A percentile compares a stretch with the other conserved stretches of the same genome.
phyloP scores from a whole-genome alignment of 2,888 invertebrate genomes.

The Ganaspis brasiliensis region DNA sequence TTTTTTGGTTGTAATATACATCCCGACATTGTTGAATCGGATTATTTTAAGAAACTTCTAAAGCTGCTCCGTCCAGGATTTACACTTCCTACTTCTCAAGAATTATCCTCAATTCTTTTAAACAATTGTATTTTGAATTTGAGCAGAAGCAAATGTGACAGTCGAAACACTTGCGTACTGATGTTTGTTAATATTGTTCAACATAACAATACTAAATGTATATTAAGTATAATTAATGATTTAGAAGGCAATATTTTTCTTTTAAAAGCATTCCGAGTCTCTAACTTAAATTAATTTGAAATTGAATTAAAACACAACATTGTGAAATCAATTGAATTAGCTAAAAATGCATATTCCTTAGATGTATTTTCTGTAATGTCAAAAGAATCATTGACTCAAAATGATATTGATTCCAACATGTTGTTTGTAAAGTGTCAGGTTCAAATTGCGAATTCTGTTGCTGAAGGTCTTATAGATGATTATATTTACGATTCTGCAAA shows the following conservation, averaged over 20 bases:
- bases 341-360: not conserved
- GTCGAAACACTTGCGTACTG: not conserved
- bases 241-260: not conserved
- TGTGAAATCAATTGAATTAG: not conserved
- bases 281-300: not conserved
- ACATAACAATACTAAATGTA: not conserved
- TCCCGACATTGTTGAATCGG: too few relatives aligned
- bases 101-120: too few relatives aligned
- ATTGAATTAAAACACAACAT: not conserved
- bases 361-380: not conserved
- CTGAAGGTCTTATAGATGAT: not conserved
- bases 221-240: not conserved
- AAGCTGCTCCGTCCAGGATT: too few relatives aligned
- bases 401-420: not conserved
- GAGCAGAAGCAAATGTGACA: too few relatives aligned
- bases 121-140: too few relatives aligned
- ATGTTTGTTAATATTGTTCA: not conserved
- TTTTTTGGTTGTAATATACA: too few relatives aligned
- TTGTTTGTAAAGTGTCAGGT: not conserved
- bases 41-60: too few relatives aligned
- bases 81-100: too few relatives aligned
- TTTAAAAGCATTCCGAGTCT: not conserved
- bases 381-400: not conserved
- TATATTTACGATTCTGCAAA: not conserved
- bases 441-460: not conserved